Evolutionary conservation across 2,797 vertebrate species (phyloP).

Genomic region (Bryconaethiops microstoma): DNA sequence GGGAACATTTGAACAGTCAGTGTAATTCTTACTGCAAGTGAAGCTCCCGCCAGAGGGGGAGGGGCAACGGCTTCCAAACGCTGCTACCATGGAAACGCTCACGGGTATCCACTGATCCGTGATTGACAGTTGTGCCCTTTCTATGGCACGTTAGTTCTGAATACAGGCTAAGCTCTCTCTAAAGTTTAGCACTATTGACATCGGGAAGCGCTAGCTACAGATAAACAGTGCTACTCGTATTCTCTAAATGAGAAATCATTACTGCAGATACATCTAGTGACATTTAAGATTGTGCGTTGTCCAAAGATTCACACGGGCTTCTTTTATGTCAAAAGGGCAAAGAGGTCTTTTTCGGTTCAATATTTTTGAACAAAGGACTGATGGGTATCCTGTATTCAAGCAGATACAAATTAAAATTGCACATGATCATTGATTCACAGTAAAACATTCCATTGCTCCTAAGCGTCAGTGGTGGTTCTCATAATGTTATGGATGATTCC

Average conservation of each 20-base stretch:
- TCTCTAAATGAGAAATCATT: constrained; percentile 30
- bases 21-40: constrained; percentile 25
- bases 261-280: background rate
- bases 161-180: constrained; percentile 42
- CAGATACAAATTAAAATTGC: background rate
- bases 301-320: background rate
- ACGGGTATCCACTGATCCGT: constrained; percentile 44
- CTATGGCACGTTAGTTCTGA: constrained; percentile 32
- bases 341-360: background rate
- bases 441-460: background rate
- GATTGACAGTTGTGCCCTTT: constrained; percentile 59
- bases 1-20: constrained; percentile 10
- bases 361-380: background rate
- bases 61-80: constrained; percentile 30
- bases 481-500: background rate
- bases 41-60: constrained; percentile 21
- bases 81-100: constrained; percentile 47
- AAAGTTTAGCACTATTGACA: constrained; percentile 52
- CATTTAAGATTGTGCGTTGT: constrained; percentile 14
- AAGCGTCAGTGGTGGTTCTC: background rate
- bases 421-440: background rate
- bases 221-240: constrained; percentile 33
- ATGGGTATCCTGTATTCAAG: background rate
- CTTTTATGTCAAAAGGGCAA: background rate
- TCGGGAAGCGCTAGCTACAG: constrained; percentile 18